These are phyloP conservation scores for Nycticebus coucang DNA, from an alignment of 2,113 vertebrate species.

Conservation along the genomic window DNA sequence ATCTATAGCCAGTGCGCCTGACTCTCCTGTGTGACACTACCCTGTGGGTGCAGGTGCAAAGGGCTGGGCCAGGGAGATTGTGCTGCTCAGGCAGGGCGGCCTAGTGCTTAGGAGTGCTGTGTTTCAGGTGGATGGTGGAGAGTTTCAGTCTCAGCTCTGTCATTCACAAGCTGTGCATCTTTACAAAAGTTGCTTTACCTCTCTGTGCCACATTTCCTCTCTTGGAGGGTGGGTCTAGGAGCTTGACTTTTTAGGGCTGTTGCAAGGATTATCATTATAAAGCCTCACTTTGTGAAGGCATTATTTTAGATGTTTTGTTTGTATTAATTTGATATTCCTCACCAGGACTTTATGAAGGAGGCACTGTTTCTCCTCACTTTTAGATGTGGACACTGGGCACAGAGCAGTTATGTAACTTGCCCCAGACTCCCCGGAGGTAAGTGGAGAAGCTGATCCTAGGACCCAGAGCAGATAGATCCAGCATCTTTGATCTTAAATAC, in stretches of 20 bases:
- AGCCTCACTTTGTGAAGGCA: neutral
- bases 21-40: neutral
- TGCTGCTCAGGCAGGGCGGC: neutral
- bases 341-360: neutral
- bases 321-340: neutral
- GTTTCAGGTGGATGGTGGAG: neutral
- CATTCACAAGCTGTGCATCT: neutral
- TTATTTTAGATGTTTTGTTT: neutral
- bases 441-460: neutral
- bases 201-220: neutral
- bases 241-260: neutral
- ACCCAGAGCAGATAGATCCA: neutral
- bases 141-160: neutral
- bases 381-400: neutral
- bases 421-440: neutral
- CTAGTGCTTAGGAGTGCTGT: neutral
- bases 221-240: neutral
- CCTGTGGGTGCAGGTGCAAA: neutral
- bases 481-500: neutral
- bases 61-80: neutral
- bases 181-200: neutral
- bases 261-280: too few relatives aligned
- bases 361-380: neutral
- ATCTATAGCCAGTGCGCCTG: neutral
- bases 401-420: neutral